Conservation (phyloP, 2,113 vertebrate species). For the Cyphomyrus discorhynchus region DNA sequence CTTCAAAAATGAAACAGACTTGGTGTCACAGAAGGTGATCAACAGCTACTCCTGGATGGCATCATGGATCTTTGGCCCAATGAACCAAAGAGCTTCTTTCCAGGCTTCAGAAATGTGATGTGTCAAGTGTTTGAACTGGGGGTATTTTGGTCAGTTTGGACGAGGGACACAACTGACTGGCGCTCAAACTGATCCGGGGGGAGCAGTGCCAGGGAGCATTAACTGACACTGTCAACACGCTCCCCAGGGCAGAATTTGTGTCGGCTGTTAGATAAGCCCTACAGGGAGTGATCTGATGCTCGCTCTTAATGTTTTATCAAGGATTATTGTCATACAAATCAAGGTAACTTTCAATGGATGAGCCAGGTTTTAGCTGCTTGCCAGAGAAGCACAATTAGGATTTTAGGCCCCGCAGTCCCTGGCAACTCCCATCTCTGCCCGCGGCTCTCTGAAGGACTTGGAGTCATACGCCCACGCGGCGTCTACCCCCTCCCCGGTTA, state of each 20-base stretch:
- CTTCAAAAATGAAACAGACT: background rate
- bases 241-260: background rate
- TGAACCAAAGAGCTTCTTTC: background rate
- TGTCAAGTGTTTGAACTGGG: background rate
- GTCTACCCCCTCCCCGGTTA: constrained; percentile 76
- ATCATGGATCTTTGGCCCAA: background rate
- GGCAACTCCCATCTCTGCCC: background rate
- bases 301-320: background rate
- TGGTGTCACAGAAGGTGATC: background rate
- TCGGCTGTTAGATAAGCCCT: background rate
- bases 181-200: background rate
- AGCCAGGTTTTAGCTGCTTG: background rate
- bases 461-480: constrained; percentile 83
- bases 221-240: background rate
- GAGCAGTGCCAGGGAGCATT: background rate
- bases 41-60: background rate
- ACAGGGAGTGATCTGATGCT: background rate
- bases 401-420: background rate
- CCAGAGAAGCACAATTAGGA: background rate
- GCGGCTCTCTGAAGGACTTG: constrained; percentile 45
- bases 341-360: background rate
- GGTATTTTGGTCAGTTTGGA: background rate
- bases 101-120: background rate
- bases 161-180: background rate
- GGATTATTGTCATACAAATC: background rate